Percentiles rank a stretch among this genome's conserved stretches.
These are phyloP conservation scores for Spheniscus mendiculus DNA, from an alignment of 2,113 vertebrate genomes.

Conservation along the genomic window DNA sequence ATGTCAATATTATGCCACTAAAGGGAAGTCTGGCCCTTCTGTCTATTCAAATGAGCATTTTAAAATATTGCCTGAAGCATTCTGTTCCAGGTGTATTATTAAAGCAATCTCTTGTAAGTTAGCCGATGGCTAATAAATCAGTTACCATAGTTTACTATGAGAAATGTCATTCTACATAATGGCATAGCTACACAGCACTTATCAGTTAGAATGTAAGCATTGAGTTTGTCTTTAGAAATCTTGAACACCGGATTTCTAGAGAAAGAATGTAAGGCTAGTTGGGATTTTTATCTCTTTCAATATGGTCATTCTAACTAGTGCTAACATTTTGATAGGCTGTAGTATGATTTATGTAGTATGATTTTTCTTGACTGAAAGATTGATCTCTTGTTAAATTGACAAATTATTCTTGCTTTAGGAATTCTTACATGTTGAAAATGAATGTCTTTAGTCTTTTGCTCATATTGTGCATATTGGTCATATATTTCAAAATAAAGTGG, in stretches of 20 bases:
- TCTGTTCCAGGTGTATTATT: slow-evolving; percentile 27
- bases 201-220: neutral
- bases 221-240: neutral
- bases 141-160: neutral
- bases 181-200: neutral
- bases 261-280: neutral
- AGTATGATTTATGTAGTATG: neutral
- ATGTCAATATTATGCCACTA: slow-evolving; percentile 21
- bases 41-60: slow-evolving; percentile 40
- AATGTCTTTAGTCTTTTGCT: neutral
- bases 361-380: neutral
- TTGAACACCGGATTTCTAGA: neutral
- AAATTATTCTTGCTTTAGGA: neutral
- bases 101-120: slow-evolving; percentile 30
- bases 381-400: neutral
- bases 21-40: slow-evolving; percentile 1
- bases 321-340: neutral
- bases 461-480: neutral
- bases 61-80: slow-evolving; percentile 23
- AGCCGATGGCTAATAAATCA: slow-evolving; percentile 16
- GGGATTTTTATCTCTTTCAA: neutral
- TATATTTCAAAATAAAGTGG: neutral
- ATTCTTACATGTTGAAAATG: neutral
- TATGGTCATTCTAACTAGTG: neutral
- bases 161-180: neutral